Base-by-base conservation (phyloP, 2,113 vertebrate genomes). In the Himantopus leucocephalus region DNA sequence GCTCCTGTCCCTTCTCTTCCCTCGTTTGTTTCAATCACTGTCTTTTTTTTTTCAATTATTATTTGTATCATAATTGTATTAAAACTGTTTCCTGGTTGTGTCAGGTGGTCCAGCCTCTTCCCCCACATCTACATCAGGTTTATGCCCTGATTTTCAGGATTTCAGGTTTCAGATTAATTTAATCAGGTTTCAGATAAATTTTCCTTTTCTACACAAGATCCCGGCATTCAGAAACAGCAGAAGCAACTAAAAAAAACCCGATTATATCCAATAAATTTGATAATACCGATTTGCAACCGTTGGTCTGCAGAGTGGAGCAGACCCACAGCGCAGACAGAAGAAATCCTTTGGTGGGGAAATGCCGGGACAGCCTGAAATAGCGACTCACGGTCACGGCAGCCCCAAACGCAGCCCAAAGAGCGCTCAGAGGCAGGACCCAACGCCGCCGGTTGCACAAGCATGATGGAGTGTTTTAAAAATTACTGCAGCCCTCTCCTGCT, bases 211-310 rank as follows among this genome's bases (percentile, higher is more conserved):
- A 47, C 50, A 71, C 20, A 63, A 67, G 56, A 77, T 9, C 53
- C 14, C 41, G n/a, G 26, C 47, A 16, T 14, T 56, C 32, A 27
- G 18, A 62, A 80, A 48, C 11, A 70, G 27, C 66, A 88, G 34
- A 82, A 48, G 18, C 4, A 2, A 41, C 13, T 10, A 17, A 32
- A 76, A 59, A 14, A 12, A 17, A 12, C 48, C 12, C 2, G 13
- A 24, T 19, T 16, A 29, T 3, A 22, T 14, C 21, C 9, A 48
- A 30, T 0, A 26, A 34, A 39, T 63, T 21, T 5, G 30, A 34
- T 12, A 37, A 10, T 1, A 60, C 1, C 3, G 0, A 22, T n/a
- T 52, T 53, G 13, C 30, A 56, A 0, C 24, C 9, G 6, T 1
- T 32, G 50, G 4, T n/a, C 34, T 78, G 88, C 75, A 63, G 43